Evolutionary conservation across 2,113 vertebrate genomes (phyloP).

Genomic region (Chitala chitala): DNA sequence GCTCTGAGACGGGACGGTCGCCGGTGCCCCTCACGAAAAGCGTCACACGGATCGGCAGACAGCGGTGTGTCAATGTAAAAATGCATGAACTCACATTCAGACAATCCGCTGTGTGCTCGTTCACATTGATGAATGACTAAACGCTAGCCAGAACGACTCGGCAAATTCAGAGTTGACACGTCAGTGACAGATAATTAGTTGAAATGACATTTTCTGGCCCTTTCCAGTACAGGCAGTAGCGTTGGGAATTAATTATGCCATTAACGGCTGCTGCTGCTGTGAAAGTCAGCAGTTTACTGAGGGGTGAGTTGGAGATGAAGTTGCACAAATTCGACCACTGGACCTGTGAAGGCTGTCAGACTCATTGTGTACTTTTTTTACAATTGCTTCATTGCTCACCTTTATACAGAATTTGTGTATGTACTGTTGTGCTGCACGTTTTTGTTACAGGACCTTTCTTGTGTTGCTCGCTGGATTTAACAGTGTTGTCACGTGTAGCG

Average conservation of each 20-base stretch:
- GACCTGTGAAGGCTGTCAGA: conserved; percentile 36
- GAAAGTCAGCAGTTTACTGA: conserved; percentile 51
- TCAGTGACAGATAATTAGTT: conserved; percentile 60
- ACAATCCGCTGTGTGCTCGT: not conserved
- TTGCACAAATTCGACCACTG: conserved; percentile 10
- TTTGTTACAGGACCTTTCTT: no score
- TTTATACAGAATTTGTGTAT: no score
- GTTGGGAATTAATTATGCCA: conserved; percentile 54
- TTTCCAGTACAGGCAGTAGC: conserved; percentile 31
- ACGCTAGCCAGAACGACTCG: not conserved
- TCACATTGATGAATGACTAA: not conserved
- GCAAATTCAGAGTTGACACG: conserved; percentile 57
- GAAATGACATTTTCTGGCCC: conserved; percentile 57
- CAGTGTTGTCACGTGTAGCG: no score
- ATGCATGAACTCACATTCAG: no score
- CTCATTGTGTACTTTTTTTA: no score
- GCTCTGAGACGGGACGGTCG: no score
- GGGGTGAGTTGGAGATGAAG: conserved; percentile 40
- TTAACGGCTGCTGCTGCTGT: conserved; percentile 48
- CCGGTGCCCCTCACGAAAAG: no score
- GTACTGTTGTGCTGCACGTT: no score
- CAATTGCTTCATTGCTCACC: no score
- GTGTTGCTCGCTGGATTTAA: no score
- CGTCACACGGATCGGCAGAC: no score
- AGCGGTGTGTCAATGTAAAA: no score